phyloP scores from a whole-genome alignment of 2,888 invertebrate genomes.

The Agrypnus murinus region DNA sequence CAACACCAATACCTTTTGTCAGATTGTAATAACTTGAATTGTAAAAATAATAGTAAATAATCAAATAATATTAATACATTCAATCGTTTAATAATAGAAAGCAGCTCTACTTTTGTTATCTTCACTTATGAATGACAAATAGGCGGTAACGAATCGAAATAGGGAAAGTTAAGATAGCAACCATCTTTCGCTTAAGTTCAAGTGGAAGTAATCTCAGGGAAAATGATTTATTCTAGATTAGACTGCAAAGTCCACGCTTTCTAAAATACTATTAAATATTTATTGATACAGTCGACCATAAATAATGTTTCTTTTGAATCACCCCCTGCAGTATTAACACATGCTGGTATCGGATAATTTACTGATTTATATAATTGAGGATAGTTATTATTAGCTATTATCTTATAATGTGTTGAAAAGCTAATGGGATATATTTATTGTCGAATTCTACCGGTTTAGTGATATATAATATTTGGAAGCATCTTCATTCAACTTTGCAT shows the following conservation, averaged over 20 bases:
- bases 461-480: background rate
- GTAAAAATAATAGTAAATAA: no score
- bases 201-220: slow-evolving; percentile 1
- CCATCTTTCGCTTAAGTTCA: slow-evolving; percentile 1
- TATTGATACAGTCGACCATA: slow-evolving; percentile 34
- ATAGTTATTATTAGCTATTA: slow-evolving; percentile 45
- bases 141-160: background rate
- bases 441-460: background rate
- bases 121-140: background rate
- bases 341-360: slow-evolving; percentile 46
- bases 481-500: background rate
- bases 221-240: slow-evolving; percentile 38
- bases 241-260: slow-evolving; percentile 35
- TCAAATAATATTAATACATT: no score
- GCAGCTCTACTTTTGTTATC: background rate
- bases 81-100: background rate
- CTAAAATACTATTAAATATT: slow-evolving; percentile 41
- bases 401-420: slow-evolving; percentile 40
- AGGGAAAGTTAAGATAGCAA: slow-evolving; percentile 12
- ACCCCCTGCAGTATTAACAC: slow-evolving; percentile 46
- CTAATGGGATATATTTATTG: slow-evolving; percentile 28
- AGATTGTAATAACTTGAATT: no score
- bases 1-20: no score
- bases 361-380: slow-evolving; percentile 46
- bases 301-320: slow-evolving; percentile 45